phyloP scores from a whole-genome alignment of 2,888 invertebrate species.

The Andrena bucephala region DNA sequence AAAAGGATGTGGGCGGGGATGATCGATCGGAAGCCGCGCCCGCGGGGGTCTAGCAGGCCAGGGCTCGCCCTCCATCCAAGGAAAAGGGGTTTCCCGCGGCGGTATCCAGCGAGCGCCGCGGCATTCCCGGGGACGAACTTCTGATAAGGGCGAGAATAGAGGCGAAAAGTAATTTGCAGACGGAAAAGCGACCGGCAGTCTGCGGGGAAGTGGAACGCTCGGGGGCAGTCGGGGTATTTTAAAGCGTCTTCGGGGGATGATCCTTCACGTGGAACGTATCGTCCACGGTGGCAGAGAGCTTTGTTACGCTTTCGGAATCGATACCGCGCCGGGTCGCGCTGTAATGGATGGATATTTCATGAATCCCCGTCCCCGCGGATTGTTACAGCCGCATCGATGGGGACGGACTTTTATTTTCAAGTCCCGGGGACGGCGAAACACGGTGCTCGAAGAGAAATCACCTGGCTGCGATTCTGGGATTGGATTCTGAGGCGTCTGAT shows the following conservation, averaged over 20 bases:
- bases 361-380: not conserved
- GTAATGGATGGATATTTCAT: constrained; percentile 27
- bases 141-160: constrained; percentile 33
- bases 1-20: constrained; percentile 60
- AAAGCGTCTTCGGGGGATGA: constrained; percentile 32
- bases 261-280: constrained; percentile 3
- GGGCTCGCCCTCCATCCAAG: constrained; percentile 17
- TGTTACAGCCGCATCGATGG: not conserved
- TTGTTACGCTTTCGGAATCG: constrained; percentile 56
- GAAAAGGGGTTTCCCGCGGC: constrained; percentile 49
- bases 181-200: constrained; percentile 20
- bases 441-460: too few relatives aligned
- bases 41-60: constrained; percentile 20
- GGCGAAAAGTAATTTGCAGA: constrained; percentile 52
- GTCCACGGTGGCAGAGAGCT: constrained; percentile 15
- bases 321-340: constrained; percentile 33
- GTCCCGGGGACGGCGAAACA: too few relatives aligned
- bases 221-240: constrained; percentile 22
- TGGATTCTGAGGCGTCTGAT: too few relatives aligned
- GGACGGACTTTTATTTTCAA: not conserved
- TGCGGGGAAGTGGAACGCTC: not conserved
- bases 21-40: constrained; percentile 67
- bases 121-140: constrained; percentile 34
- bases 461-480: too few relatives aligned
- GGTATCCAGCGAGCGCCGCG: constrained; percentile 32